Conservation (phyloP, 2,113 vertebrate species). For the Butorides virescens region DNA sequence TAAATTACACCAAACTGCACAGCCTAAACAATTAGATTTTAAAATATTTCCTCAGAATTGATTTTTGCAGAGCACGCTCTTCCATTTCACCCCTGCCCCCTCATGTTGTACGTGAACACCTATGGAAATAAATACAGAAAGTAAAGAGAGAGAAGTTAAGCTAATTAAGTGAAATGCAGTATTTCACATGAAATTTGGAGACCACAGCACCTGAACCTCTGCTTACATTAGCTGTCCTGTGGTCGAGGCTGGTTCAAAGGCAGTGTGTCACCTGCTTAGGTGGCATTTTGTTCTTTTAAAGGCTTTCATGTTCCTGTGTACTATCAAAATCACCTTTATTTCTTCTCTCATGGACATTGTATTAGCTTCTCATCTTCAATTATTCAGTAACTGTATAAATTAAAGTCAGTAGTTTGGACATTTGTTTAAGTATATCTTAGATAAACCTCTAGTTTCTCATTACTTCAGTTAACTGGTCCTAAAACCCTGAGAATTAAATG, state of each 20-base stretch:
- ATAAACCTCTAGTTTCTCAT: background rate
- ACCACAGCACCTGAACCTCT: background rate
- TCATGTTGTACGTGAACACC: rapidly evolving
- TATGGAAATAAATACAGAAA: background rate
- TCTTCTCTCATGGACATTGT: background rate
- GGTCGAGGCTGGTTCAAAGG: background rate
- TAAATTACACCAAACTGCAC: background rate
- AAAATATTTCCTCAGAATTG: background rate
- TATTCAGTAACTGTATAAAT: constrained; percentile 46
- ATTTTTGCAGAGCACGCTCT: rapidly evolving
- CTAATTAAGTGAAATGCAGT: background rate
- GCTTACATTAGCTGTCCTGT: background rate
- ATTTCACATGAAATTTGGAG: background rate
- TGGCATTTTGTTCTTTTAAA: background rate
- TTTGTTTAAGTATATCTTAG: constrained; percentile 24
- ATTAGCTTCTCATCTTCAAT: constrained; percentile 38
- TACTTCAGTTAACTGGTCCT: background rate
- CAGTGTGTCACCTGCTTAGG: background rate
- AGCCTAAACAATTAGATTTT: background rate
- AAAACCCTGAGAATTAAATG: background rate
- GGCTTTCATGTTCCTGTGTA: background rate
- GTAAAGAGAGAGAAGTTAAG: background rate
- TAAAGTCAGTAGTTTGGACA: constrained; percentile 3
- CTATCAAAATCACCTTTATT: background rate
- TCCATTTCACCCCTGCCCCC: background rate